Percentiles rank a stretch among this genome's conserved stretches.
phyloP scores from a whole-genome alignment of 2,797 vertebrate species.

The Acanthis flammea region DNA sequence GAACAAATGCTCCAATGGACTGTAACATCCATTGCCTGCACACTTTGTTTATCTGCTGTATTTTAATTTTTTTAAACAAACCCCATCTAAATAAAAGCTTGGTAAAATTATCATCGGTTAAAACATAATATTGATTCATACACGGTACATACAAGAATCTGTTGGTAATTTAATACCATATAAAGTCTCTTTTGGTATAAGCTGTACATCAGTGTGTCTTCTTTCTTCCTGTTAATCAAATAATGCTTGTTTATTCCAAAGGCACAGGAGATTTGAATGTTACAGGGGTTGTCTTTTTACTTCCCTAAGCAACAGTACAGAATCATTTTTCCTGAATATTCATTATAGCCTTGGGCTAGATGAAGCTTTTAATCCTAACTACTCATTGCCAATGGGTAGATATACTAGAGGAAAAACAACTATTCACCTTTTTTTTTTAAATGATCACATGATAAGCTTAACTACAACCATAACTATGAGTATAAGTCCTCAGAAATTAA shows the following conservation, averaged over 20 bases:
- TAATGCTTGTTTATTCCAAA: constrained; percentile 62
- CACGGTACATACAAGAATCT: not conserved
- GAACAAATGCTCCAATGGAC: not conserved
- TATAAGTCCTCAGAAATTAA: constrained; percentile 55
- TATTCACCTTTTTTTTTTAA: constrained; percentile 41
- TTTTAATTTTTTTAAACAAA: not conserved
- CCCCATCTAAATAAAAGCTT: not conserved
- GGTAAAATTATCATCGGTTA: not conserved
- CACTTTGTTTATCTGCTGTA: not conserved
- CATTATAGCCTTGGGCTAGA: constrained; percentile 61
- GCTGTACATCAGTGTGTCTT: not conserved
- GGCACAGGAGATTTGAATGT: constrained; percentile 50
- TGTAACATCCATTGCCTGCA: not conserved
- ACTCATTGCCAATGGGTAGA: constrained; percentile 61
- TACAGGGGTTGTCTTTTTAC: constrained; percentile 47
- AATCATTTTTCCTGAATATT: constrained; percentile 62
- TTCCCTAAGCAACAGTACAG: constrained; percentile 45
- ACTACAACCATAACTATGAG: constrained; percentile 39
- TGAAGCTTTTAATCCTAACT: constrained; percentile 64
- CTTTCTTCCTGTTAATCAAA: constrained; percentile 48
- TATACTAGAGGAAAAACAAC: constrained; percentile 56
- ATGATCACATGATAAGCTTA: constrained; percentile 61
- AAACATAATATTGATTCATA: not conserved
- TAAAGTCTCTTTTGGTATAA: constrained; percentile 10
- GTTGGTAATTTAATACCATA: not conserved